Evolutionary conservation across 2,113 vertebrate genomes (phyloP).

Genomic region (Chelonoidis abingdonii): DNA sequence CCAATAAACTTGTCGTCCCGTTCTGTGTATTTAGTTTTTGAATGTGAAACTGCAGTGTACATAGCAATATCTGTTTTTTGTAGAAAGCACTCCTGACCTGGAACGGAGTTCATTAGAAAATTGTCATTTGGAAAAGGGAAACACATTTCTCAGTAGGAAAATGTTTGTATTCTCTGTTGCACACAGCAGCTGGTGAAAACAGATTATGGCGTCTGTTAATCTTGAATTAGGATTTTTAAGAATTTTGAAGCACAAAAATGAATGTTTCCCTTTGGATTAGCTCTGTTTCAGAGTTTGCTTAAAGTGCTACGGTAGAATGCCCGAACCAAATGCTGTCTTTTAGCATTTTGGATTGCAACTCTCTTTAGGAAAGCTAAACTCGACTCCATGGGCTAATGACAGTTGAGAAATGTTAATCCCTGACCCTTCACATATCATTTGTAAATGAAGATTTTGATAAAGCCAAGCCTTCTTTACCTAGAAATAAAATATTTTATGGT

Average conservation of each 20-base stretch:
- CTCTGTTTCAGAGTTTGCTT: background rate
- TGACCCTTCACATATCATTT: background rate
- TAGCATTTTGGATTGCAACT: background rate
- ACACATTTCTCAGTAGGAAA: background rate
- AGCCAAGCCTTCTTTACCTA: background rate
- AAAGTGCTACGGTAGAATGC: background rate
- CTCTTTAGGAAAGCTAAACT: background rate
- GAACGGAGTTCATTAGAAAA: background rate
- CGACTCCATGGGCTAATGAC: background rate
- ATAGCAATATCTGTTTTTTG: background rate
- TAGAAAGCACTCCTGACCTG: accelerated
- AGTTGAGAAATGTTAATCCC: background rate
- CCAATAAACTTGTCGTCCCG: accelerated
- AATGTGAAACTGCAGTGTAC: background rate
- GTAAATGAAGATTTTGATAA: background rate
- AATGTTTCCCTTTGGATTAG: background rate
- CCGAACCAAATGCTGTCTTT: background rate
- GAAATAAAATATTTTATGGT: background rate
- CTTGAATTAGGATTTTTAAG: background rate
- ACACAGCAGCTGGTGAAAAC: background rate
- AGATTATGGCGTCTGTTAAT: background rate
- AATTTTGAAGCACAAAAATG: background rate
- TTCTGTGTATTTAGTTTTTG: background rate
- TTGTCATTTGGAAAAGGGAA: background rate
- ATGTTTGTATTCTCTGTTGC: background rate